Conservation (phyloP, 2,113 vertebrate genomes). For the Chascanopsetta lugubris region DNA sequence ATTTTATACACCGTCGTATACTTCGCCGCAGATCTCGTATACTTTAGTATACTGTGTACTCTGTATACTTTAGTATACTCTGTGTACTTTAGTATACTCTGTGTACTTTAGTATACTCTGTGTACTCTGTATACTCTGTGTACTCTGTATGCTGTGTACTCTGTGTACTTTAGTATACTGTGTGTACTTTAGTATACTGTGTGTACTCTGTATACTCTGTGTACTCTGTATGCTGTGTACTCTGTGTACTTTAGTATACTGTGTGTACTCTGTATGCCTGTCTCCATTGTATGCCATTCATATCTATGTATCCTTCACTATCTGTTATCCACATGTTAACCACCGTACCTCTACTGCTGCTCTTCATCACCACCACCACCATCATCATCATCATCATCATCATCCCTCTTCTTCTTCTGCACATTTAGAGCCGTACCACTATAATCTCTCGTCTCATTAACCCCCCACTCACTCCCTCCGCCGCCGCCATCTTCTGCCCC, state of each 20-base stretch:
- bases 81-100: conserved; percentile 71
- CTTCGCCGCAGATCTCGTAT: too few species aligned
- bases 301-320: conserved; percentile 77
- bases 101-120: conserved; percentile 57
- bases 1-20: conserved; percentile 69
- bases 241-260: conserved; percentile 69
- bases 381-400: too few species aligned
- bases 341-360: conserved; percentile 68
- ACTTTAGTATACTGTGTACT: conserved; percentile 69
- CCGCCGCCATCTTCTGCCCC: conserved; percentile 6
- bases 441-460: conserved; percentile 62
- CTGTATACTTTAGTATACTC: conserved; percentile 51
- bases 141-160: too few species aligned
- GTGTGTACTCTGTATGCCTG: conserved; percentile 57
- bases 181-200: conserved; percentile 67
- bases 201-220: conserved; percentile 68
- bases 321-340: conserved; percentile 77
- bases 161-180: conserved; percentile 71
- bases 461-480: conserved; percentile 11
- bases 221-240: conserved; percentile 68
- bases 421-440: conserved; percentile 69
- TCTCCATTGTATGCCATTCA: conserved; percentile 75
- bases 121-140: conserved; percentile 77
- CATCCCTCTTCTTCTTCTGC: conserved; percentile 68
- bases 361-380: too few species aligned